Evolutionary conservation across 2,888 invertebrate species (phyloP).

Genomic region (Notodonta dromedarius): DNA sequence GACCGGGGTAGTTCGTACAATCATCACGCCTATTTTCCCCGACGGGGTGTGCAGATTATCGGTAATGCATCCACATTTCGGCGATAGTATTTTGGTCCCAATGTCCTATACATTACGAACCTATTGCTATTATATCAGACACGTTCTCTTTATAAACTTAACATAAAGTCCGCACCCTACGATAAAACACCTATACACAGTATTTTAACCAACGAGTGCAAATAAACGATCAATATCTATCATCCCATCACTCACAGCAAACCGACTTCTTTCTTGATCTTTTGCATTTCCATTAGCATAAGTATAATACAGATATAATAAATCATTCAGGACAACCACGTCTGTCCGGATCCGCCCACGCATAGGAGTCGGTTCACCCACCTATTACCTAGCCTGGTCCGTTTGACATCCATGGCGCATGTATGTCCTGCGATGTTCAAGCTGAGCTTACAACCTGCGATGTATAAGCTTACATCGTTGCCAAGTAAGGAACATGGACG

Average conservation of each 20-base stretch:
- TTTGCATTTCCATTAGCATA: constrained; percentile 51
- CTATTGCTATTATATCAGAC: no score
- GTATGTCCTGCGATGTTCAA: constrained; percentile 16
- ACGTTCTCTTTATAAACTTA: no score
- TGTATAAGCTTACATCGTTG: neutral
- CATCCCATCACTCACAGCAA: constrained; percentile 1
- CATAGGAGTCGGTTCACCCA: constrained; percentile 45
- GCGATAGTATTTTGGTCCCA: no score
- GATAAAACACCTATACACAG: no score
- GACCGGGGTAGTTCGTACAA: no score
- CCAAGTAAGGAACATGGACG: neutral
- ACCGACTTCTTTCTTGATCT: constrained; percentile 16
- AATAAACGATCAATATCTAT: neutral
- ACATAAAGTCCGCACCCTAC: no score
- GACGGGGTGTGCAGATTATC: no score
- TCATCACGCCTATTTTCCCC: no score
- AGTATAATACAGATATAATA: constrained; percentile 52
- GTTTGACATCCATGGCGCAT: constrained; percentile 55
- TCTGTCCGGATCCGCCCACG: constrained; percentile 48
- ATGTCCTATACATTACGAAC: no score
- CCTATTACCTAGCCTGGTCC: constrained; percentile 46
- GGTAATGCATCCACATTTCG: no score
- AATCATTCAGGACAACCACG: constrained; percentile 49
- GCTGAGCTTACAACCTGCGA: neutral
- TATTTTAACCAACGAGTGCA: neutral